Percentiles rank a stretch among this genome's conserved stretches.
These are phyloP conservation scores for Liasis olivaceus DNA, from an alignment of 2,797 vertebrate species.

Conservation along the genomic window DNA sequence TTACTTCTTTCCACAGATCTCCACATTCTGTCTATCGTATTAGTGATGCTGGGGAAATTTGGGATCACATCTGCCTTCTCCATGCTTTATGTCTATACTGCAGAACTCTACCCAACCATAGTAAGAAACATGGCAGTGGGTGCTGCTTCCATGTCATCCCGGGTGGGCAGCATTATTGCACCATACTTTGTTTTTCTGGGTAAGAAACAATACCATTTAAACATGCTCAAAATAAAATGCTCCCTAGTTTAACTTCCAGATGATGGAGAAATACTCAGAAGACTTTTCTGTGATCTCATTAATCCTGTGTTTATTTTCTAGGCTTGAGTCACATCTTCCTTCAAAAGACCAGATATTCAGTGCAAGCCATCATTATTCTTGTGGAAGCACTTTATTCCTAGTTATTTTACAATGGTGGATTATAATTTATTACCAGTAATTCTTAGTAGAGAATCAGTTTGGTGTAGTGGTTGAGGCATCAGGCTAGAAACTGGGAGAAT, in stretches of 20 bases:
- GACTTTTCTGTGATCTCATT: not conserved
- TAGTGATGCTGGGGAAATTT: slow-evolving; percentile 92
- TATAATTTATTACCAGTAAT: not conserved
- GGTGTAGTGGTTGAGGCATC: not conserved
- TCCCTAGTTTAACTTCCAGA: not conserved
- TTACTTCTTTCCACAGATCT: slow-evolving; percentile 68
- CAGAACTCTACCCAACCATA: slow-evolving; percentile 89
- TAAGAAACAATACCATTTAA: slow-evolving; percentile 50
- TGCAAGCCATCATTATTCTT: not conserved
- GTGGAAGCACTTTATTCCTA: not conserved
- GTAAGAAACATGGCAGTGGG: slow-evolving; percentile 90
- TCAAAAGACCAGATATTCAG: not conserved
- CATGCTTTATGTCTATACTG: slow-evolving; percentile 90
- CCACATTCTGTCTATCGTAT: slow-evolving; percentile 64
- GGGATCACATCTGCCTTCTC: slow-evolving; percentile 89
- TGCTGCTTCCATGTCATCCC: slow-evolving; percentile 86
- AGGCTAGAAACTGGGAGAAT: not conserved
- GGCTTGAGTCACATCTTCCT: not conserved
- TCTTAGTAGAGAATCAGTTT: not conserved
- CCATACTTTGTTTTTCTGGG: slow-evolving; percentile 92
- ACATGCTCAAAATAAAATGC: not conserved
- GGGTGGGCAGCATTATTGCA: slow-evolving; percentile 89
- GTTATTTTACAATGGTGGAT: not conserved
- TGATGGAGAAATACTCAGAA: not conserved
- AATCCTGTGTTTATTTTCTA: not conserved